Evolutionary conservation across 2,888 invertebrate species (phyloP).

Genomic region (Mythimna pallens): DNA sequence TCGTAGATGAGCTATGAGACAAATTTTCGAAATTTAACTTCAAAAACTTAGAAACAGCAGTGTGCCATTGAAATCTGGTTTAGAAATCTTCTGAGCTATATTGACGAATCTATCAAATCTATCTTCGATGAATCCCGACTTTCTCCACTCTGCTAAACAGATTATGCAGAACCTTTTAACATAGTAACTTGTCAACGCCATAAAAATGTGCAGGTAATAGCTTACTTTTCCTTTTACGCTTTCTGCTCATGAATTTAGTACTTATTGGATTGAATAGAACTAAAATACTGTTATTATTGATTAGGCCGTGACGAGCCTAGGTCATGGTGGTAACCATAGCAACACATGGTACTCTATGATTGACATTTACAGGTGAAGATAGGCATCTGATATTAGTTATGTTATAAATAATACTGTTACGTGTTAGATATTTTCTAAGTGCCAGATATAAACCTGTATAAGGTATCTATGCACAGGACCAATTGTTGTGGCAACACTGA

Average conservation of each 20-base stretch:
- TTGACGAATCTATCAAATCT: slow-evolving; percentile 11
- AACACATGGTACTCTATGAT: slow-evolving; percentile 1
- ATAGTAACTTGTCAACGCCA: slow-evolving; percentile 11
- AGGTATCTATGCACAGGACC: too few species aligned
- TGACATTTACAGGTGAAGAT: slow-evolving; percentile 27
- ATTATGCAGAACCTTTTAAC: slow-evolving; percentile 20
- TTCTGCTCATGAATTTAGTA: slow-evolving; percentile 32
- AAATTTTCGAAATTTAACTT: neutral
- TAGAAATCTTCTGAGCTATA: slow-evolving; percentile 1
- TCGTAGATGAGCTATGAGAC: neutral
- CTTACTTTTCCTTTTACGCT: slow-evolving; percentile 36
- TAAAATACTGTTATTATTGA: slow-evolving; percentile 29
- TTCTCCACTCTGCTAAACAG: neutral
- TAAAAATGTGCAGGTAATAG: slow-evolving; percentile 9
- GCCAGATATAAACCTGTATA: neutral
- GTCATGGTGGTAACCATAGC: slow-evolving; percentile 1
- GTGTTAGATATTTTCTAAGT: neutral
- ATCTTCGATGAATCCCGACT: slow-evolving; percentile 4
- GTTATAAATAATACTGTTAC: neutral
- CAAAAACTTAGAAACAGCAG: neutral
- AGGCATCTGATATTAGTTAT: neutral
- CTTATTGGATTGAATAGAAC: neutral
- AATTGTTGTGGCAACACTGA: too few species aligned
- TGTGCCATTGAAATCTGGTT: neutral
- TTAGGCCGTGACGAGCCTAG: neutral